These are phyloP conservation scores for Centruroides sculpturatus DNA, from an alignment of 1,140 invertebrate species.

Conservation along the genomic window DNA sequence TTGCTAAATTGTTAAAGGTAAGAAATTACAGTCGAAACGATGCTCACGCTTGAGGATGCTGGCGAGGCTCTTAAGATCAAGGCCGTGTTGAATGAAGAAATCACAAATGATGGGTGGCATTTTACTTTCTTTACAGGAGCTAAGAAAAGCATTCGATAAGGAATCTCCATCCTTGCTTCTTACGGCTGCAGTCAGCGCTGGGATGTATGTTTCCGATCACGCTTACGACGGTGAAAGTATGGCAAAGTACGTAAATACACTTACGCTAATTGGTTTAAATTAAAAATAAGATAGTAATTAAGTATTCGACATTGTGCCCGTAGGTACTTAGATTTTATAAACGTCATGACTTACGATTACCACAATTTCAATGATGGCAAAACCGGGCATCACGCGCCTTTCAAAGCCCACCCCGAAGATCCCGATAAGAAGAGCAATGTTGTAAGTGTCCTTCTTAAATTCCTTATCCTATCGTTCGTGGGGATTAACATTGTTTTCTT, in stretches of 20 bases:
- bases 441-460: too few species aligned
- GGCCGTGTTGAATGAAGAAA: too few species aligned
- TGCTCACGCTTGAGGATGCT: too few species aligned
- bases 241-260: too few species aligned
- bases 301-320: background rate
- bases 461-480: too few species aligned
- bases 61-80: too few species aligned
- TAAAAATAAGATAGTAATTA: background rate
- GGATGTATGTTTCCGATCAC: conserved; percentile 76
- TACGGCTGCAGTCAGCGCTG: conserved; percentile 77
- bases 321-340: conserved; percentile 86
- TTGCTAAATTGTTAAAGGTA: conserved; percentile 71
- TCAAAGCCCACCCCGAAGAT: conserved; percentile 67
- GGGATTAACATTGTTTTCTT: too few species aligned
- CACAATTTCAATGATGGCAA: conserved; percentile 77
- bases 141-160: conserved; percentile 74
- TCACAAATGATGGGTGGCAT: too few species aligned
- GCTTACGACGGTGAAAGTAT: conserved; percentile 64
- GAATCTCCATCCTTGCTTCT: conserved; percentile 67
- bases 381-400: conserved; percentile 77
- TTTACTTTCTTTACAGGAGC: conserved; percentile 36
- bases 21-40: conserved; percentile 2
- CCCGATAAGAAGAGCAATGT: conserved; percentile 53
- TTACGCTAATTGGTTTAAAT: conserved; percentile 42
- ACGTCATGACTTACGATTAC: conserved; percentile 85